A percentile compares a stretch with the other conserved stretches of the same genome.
Evolutionary conservation across 2,113 vertebrate genomes (phyloP).

Genomic region (Mastomys coucha): DNA sequence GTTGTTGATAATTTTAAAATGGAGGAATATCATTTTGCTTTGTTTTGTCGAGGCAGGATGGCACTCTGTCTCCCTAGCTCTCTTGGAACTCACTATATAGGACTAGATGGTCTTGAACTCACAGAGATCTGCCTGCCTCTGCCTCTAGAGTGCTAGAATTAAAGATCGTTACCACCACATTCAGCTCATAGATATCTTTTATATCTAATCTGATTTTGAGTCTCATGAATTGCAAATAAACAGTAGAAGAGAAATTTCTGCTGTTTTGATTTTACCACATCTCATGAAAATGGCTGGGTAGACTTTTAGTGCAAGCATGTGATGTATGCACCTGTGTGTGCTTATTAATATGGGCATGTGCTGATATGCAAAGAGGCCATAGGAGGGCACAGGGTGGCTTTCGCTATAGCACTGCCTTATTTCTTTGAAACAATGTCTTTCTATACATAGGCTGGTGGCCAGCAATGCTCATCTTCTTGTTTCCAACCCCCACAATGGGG

Average conservation of each 20-base stretch:
- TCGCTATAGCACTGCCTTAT: background rate
- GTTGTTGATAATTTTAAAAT: background rate
- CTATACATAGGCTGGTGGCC: background rate
- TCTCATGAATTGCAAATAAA: background rate
- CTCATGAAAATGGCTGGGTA: background rate
- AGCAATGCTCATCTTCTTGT: background rate
- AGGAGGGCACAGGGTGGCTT: background rate
- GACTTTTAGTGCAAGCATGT: background rate
- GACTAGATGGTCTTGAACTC: background rate
- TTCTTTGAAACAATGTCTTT: background rate
- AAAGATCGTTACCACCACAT: background rate
- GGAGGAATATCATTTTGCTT: background rate
- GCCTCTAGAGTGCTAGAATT: background rate
- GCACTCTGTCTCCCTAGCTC: background rate
- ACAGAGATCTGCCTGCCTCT: background rate
- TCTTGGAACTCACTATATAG: background rate
- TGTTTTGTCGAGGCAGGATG: background rate
- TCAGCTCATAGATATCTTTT: background rate
- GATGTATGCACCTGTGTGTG: background rate
- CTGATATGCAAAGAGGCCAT: background rate
- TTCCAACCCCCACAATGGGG: background rate
- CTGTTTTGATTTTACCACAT: constrained; percentile 37
- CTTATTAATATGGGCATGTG: background rate
- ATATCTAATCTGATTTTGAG: background rate
- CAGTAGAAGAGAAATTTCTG: constrained; percentile 8